These are phyloP conservation scores for Vimba vimba DNA, from an alignment of 2,113 vertebrate genomes.

Conservation along the genomic window DNA sequence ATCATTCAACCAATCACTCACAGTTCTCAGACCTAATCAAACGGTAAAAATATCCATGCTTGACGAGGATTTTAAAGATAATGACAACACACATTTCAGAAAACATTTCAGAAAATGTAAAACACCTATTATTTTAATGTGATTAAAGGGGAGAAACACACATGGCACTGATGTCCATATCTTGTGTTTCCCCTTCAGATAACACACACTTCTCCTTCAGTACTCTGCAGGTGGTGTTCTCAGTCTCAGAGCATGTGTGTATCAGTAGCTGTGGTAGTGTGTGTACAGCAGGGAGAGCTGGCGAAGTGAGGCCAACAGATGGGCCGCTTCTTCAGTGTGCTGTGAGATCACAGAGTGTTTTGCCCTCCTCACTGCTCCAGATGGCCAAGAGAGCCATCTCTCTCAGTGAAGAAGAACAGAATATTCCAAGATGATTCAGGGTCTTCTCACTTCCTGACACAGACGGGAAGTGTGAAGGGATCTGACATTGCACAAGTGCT, in stretches of 20 bases:
- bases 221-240: background rate
- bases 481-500: background rate
- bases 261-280: slow-evolving; percentile 3
- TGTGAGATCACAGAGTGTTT: background rate
- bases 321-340: background rate
- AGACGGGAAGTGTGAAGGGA: background rate
- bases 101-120: background rate
- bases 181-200: background rate
- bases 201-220: background rate
- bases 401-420: background rate
- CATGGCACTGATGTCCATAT: background rate
- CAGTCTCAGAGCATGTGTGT: slow-evolving; percentile 2
- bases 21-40: too few relatives aligned
- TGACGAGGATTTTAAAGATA: too few relatives aligned
- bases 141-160: background rate
- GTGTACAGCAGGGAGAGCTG: background rate
- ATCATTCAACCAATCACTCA: too few relatives aligned
- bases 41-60: too few relatives aligned
- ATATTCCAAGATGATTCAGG: background rate
- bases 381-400: slow-evolving; percentile 2
- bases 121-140: background rate
- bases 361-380: slow-evolving; percentile 12
- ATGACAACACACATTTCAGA: background rate
- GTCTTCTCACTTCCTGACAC: slow-evolving; percentile 1
- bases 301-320: slow-evolving; percentile 4